A percentile compares a stretch with the other conserved stretches of the same genome.
These are phyloP conservation scores for Struthidea cinerea DNA, from an alignment of 2,113 vertebrate genomes.

Conservation along the genomic window DNA sequence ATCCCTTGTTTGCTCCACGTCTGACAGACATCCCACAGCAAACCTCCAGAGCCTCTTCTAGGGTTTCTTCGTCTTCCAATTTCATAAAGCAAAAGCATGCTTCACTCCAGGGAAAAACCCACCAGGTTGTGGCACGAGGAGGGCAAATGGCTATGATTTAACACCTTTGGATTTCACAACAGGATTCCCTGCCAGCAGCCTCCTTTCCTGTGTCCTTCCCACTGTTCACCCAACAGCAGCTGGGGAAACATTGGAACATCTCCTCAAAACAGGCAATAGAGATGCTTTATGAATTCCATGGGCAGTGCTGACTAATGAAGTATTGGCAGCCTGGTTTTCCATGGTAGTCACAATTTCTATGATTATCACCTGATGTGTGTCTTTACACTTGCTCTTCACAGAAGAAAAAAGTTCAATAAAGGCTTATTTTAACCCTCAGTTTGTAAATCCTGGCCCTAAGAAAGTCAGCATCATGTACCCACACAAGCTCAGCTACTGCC, in stretches of 20 bases:
- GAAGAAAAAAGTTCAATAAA: background rate
- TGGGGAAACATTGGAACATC: background rate
- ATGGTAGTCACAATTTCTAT: background rate
- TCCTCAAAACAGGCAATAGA: background rate
- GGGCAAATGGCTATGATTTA: background rate
- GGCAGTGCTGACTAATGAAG: background rate
- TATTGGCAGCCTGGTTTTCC: background rate
- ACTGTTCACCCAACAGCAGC: background rate
- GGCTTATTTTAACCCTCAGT: background rate
- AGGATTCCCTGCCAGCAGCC: background rate
- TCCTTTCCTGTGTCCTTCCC: background rate
- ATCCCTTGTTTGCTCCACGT: background rate
- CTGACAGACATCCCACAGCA: background rate
- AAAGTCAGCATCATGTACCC: background rate
- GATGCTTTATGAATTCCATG: background rate
- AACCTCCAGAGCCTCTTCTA: background rate
- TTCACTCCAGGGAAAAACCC: background rate
- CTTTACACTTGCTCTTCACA: background rate
- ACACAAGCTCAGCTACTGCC: background rate
- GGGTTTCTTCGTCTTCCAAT: background rate
- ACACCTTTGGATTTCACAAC: background rate
- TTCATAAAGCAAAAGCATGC: background rate
- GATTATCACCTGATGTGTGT: background rate
- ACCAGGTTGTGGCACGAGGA: fast-evolving
- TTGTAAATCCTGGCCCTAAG: background rate